Evolutionary conservation across 2,797 vertebrate genomes (phyloP).

Genomic region (Lateolabrax maculatus): DNA sequence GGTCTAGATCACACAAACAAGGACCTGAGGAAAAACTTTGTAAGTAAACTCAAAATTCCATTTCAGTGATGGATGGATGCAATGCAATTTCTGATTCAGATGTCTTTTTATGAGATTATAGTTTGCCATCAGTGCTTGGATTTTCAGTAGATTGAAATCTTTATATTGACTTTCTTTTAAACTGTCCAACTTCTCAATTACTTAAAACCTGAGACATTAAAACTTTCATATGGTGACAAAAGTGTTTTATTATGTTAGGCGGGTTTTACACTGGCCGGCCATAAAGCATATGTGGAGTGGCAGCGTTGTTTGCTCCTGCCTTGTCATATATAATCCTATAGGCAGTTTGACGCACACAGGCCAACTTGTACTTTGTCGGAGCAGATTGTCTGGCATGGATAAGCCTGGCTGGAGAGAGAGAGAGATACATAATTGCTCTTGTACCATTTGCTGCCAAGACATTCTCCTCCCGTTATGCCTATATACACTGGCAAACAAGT

Average conservation of each 20-base stretch:
- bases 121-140: background rate
- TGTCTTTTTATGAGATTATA: conserved; percentile 5
- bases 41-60: conserved; percentile 62
- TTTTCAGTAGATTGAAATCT: conserved; percentile 49
- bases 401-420: conserved; percentile 65
- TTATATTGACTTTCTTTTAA: conserved; percentile 50
- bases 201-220: conserved; percentile 53
- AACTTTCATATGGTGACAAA: conserved; percentile 48
- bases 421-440: conserved; percentile 77
- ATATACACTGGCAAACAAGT: conserved; percentile 72
- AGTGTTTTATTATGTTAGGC: conserved; percentile 37
- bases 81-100: background rate
- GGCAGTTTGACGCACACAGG: conserved; percentile 73
- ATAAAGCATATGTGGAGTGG: conserved; percentile 69
- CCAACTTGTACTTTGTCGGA: conserved; percentile 80
- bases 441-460: conserved; percentile 75
- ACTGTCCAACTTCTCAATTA: conserved; percentile 24
- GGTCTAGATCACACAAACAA: conserved; percentile 78
- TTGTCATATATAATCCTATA: conserved; percentile 81
- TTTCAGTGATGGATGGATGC: background rate
- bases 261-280: conserved; percentile 48
- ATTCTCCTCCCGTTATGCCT: conserved; percentile 73
- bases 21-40: conserved; percentile 80
- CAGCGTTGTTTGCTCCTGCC: conserved; percentile 66
- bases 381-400: conserved; percentile 81